Base-by-base conservation (phyloP, 1,140 invertebrate species). In the Drosophila prosaltans region DNA sequence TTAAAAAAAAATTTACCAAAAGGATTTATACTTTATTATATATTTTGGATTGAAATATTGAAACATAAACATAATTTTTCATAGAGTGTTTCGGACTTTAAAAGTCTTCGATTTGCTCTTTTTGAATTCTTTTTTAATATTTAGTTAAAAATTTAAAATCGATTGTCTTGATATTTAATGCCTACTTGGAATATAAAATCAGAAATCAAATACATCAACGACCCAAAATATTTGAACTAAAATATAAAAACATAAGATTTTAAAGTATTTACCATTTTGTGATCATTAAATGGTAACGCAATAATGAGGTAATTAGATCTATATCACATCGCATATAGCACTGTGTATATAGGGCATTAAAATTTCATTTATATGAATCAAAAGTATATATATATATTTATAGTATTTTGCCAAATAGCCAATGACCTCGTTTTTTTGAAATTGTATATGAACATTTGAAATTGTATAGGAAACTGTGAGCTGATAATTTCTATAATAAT, bases 391-490 rank as follows among this genome's bases (percentile, higher is more conserved):
- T 51, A 58, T 9, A 6, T 51, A 43, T 41, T 71, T 66, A 30
- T 26, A 48, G 57, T 74, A 78, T 75, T 68, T 71, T 39, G 21
- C 62, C 72, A 76, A 71, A 63, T 72, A 83, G 80, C 62, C 84
- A 89, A 78, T 80, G 83, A 84, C 83, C 83, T 88, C 85, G 83
- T 62, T 77, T 72, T 69, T 24, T 74, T 58, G 61, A 54, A 80
- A 74, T 74, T 72, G 58, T 41, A 68, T 68, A 55, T 45, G 43
- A 48, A 58, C 32, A 75, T 61, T 74, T 54, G 64, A 65, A 80
- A 78, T 72, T 71, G 65, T 74, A 68, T 72, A 62, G 32, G 32
- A 78, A 77, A 36, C 78, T 71, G 39, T 71, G 39, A 68, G 65
- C 32, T 82, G 80, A 74, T 78, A 78, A 71, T 64, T 73, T 73